These are phyloP conservation scores for Gyrodactylus salaris DNA, from an alignment of 1,140 invertebrate species.

Conservation along the genomic window DNA sequence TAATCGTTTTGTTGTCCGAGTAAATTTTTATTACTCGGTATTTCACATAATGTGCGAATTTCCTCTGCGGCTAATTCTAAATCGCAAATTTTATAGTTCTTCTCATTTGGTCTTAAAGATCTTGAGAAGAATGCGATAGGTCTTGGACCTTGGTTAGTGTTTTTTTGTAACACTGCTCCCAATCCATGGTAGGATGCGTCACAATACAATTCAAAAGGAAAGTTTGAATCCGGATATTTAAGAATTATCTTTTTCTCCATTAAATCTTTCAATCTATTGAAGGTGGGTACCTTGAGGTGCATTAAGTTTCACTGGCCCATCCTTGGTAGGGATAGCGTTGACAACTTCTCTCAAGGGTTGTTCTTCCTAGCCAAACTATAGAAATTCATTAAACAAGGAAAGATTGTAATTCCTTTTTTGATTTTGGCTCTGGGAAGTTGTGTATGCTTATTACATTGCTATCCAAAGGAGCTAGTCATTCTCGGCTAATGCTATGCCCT, in stretches of 20 bases:
- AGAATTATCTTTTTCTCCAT: not conserved
- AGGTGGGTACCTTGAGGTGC: too few species aligned
- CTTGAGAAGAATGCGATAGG: not conserved
- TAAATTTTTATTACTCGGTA: not conserved
- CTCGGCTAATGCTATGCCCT: too few species aligned
- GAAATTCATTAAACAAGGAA: too few species aligned
- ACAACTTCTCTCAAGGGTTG: too few species aligned
- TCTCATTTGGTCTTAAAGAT: not conserved
- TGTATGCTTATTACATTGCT: too few species aligned
- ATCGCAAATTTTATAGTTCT: not conserved
- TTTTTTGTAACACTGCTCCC: not conserved
- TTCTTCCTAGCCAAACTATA: too few species aligned
- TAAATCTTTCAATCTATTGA: not conserved
- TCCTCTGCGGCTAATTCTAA: not conserved
- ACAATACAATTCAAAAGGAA: not conserved
- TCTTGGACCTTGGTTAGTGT: not conserved
- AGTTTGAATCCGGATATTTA: not conserved
- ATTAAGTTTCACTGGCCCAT: too few species aligned
- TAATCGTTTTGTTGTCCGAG: not conserved
- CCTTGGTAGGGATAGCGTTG: not conserved
- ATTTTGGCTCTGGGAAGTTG: too few species aligned
- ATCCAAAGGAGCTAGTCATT: too few species aligned
- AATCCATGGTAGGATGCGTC: not conserved
- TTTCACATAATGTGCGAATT: not conserved
- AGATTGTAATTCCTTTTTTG: too few species aligned